Evolutionary conservation across 2,888 invertebrate species (phyloP), one percentile per base, ranked within the genome.

Genomic region (Tenodera sinensis): DNA sequence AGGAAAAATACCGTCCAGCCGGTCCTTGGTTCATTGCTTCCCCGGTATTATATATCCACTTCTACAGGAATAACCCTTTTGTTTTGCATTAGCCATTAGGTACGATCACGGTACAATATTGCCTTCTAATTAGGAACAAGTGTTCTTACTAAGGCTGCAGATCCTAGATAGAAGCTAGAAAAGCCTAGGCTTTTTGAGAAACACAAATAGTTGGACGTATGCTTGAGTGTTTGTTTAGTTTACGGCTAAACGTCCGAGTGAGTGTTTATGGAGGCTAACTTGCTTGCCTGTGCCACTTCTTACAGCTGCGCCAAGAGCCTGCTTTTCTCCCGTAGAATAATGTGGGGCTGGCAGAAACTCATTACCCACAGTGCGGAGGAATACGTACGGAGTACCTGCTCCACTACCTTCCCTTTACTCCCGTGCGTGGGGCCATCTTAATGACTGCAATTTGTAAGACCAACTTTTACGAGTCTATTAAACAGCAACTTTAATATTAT

Each of bases 381-480:
- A 54, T 54, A 54, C 54, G 54, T 15, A 54, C 15, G 54, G 54
- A 54, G 20, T 71, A 71, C 54, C 42, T 42, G 42, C 12, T 42
- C 12, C 42, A 42, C 12, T 42, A 34, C 54, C 54, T 54, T 54
- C 54, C 54, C 54, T 54, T 20, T 34, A 42, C 42, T 42, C 12
- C 12, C 54, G 54, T 25, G 25, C 20, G 15, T 71, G 4, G 27
- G 30, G 71, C 84, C 71, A 14, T 83, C 88, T 88, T 88, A 88
- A 88, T 88, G 84, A 88, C 85, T 82, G 42, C 88, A 88, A 88
- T 88, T 85, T 88, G 88, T 34, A 88, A 88, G 85, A 88, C 84
- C 85, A 88, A 88, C 84, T 88, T 88, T 88, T 88, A 88, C 88
- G 85, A 27, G 85, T 84, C 88, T 85, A 88, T 88, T 88, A 88